Conservation (phyloP, 2,888 invertebrate species). For the Chymomyza fuscimana region DNA sequence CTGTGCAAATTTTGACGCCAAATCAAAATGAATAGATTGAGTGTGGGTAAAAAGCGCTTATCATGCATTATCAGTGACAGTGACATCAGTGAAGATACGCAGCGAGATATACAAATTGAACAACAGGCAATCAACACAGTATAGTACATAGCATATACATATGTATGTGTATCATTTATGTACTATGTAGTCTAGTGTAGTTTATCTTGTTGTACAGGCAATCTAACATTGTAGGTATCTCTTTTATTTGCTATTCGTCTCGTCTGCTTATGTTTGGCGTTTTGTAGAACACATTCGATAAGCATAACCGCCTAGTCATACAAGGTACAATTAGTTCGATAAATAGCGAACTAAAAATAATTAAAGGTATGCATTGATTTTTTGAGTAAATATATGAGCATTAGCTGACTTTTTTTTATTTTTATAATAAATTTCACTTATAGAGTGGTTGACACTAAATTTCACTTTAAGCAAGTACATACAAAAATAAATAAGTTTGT, state of each 20-base stretch:
- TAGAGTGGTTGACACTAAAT: constrained; percentile 23
- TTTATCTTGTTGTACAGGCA: not conserved
- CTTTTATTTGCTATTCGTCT: constrained; percentile 28
- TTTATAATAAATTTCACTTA: constrained; percentile 30
- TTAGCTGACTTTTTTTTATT: not conserved
- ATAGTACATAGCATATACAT: constrained; percentile 3
- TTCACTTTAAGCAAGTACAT: constrained; percentile 49
- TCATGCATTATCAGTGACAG: not conserved
- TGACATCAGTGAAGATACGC: not conserved
- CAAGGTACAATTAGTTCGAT: not conserved
- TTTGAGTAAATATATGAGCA: constrained; percentile 6
- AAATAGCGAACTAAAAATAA: not conserved
- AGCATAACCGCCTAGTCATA: constrained; percentile 22
- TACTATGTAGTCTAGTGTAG: constrained; percentile 3
- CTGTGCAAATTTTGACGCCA: constrained; percentile 5
- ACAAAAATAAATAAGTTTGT: constrained; percentile 6
- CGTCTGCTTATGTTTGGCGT: constrained; percentile 34
- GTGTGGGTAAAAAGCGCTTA: not conserved
- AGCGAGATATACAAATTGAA: constrained; percentile 54
- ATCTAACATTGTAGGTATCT: not conserved
- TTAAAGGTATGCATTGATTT: constrained; percentile 11
- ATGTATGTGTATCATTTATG: not conserved
- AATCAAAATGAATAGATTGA: not conserved
- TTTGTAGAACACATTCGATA: constrained; percentile 42
- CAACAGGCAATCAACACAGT: constrained; percentile 48